Conservation (phyloP, 2,797 vertebrate genomes). For the Lophotriccus pileatus region DNA sequence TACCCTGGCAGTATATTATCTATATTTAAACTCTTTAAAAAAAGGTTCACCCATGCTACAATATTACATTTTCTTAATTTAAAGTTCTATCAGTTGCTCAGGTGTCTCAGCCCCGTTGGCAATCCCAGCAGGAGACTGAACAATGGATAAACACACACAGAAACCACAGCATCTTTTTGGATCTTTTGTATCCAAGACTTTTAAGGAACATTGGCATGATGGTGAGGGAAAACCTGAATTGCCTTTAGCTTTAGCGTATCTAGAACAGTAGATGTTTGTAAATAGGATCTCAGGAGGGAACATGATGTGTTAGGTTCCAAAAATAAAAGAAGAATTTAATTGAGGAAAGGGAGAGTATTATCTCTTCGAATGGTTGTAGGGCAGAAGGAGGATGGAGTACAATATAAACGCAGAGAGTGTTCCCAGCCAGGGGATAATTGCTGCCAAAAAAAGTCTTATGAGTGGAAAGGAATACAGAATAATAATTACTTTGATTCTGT, state of each 20-base stretch:
- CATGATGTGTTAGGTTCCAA: neutral
- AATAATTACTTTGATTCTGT: neutral
- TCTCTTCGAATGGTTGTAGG: neutral
- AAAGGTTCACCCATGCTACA: neutral
- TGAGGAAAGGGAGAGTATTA: neutral
- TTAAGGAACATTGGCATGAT: neutral
- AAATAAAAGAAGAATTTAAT: neutral
- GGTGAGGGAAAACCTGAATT: neutral
- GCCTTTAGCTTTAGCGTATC: neutral
- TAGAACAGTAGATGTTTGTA: neutral
- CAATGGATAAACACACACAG: neutral
- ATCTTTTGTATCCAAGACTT: neutral
- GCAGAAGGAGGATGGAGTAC: neutral
- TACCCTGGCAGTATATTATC: fast-evolving
- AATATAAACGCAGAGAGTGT: neutral
- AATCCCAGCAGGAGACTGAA: neutral
- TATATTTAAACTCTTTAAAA: neutral
- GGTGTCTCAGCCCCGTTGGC: neutral
- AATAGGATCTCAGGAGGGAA: neutral
- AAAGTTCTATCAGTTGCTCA: neutral
- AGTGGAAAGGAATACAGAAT: neutral
- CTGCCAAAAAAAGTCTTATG: neutral
- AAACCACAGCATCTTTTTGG: neutral
- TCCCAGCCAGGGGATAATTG: neutral
- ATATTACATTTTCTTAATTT: neutral